Base-by-base conservation (phyloP, 1,140 invertebrate genomes). In the Pogonus chalceus region DNA sequence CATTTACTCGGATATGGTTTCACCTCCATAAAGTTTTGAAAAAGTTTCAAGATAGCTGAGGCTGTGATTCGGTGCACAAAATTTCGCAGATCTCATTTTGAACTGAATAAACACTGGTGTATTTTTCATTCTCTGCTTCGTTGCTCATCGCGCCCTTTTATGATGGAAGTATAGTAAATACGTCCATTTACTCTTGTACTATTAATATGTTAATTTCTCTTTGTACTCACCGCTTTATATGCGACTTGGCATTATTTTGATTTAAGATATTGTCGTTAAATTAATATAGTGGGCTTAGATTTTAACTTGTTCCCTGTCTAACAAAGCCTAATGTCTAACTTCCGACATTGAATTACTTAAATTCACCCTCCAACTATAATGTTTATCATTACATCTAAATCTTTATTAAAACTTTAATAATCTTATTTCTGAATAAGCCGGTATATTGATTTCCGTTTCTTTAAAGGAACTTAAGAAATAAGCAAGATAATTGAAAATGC, bases 71-170 rank as follows among this genome's bases (percentile, higher is more conserved):
- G 7, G 37, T 9, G 37, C 18, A 16, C 9, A 16, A 43, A 43
- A 43, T 43, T 43, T 18, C 18, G 4, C 37, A 43, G 37, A 43
- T 43, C 18, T 31, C 26, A 31, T 31, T 31, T 31, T 31, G 14
- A 31, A 31, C 26, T 31, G 26, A 31, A 31, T 31, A 31, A 31
- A 31, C 26, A 31, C 26, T 4, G 14, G 26, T 7, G 37, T 43
- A 43, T 43, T 43, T 43, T 43, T 43, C 37, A 43, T 43, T 43
- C 18, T 14, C 4, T 31, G n/a, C n/a, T n/a, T n/a, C n/a, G n/a
- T n/a, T n/a, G n/a, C n/a, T n/a, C n/a, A n/a, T n/a, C n/a, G n/a
- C n/a, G n/a, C n/a, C n/a, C n/a, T n/a, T n/a, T n/a, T n/a, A n/a
- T n/a, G n/a, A n/a, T n/a, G n/a, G n/a, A n/a, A n/a, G n/a, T n/a